A percentile compares a stretch with the other conserved stretches of the same genome.
These are phyloP conservation scores for Melieria crassipennis DNA, from an alignment of 2,888 invertebrate species.

Conservation along the genomic window DNA sequence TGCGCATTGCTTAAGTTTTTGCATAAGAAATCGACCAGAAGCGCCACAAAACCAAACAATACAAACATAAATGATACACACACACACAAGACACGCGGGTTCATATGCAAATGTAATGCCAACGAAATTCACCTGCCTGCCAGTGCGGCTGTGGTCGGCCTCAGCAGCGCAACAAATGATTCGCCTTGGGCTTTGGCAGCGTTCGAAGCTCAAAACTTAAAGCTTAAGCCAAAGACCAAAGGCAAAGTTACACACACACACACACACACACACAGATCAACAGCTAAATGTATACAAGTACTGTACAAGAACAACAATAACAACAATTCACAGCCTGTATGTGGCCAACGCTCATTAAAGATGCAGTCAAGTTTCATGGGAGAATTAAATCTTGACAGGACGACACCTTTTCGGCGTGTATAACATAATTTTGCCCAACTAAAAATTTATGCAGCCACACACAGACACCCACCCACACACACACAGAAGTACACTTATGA, in stretches of 20 bases:
- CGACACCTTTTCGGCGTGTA: constrained; percentile 44
- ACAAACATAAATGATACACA: constrained; percentile 33
- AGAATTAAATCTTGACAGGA: constrained; percentile 56
- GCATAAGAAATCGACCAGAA: constrained; percentile 55
- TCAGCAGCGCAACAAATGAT: too few relatives aligned
- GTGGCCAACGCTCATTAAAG: constrained; percentile 51
- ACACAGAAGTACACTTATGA: background rate
- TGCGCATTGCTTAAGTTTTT: constrained; percentile 45
- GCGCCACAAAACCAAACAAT: constrained; percentile 54
- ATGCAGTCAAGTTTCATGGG: constrained; percentile 57
- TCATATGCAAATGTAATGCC: background rate
- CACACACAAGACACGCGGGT: background rate
- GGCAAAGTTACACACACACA: too few relatives aligned
- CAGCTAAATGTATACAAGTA: constrained; percentile 2
- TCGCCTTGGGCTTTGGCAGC: too few relatives aligned
- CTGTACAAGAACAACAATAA: constrained; percentile 24
- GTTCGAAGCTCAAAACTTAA: too few relatives aligned
- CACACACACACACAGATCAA: too few relatives aligned
- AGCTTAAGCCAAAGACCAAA: too few relatives aligned
- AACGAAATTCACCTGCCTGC: background rate
- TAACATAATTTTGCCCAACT: constrained; percentile 51
- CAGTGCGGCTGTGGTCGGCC: background rate
- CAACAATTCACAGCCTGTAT: background rate
- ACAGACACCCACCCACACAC: background rate
- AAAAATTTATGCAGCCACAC: constrained; percentile 12